Evolutionary conservation across 2,113 vertebrate species (phyloP).

Genomic region (Coptodon rendalli): DNA sequence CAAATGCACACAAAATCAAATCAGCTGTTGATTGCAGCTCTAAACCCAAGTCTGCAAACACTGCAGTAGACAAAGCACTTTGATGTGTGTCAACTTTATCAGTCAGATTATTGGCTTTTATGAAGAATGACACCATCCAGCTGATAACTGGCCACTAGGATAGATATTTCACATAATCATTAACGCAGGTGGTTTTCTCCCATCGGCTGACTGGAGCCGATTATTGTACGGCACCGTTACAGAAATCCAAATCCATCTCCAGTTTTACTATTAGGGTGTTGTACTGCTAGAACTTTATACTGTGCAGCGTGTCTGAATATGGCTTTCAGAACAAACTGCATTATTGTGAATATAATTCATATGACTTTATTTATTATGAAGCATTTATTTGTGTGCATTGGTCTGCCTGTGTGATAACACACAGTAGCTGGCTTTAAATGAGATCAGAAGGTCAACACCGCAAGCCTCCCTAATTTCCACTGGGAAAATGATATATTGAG

Average conservation of each 20-base stretch:
- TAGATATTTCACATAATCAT: constrained; percentile 17
- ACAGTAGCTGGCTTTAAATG: neutral
- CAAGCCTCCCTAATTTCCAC: neutral
- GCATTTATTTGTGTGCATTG: neutral
- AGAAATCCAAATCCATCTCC: neutral
- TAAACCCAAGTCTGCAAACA: neutral
- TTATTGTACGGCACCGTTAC: neutral
- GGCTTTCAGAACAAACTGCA: neutral
- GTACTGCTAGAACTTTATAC: neutral
- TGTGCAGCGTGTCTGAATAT: rapidly evolving
- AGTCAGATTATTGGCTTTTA: neutral
- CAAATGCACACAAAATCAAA: neutral
- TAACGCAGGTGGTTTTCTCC: neutral
- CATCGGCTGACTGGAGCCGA: neutral
- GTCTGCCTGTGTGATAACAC: neutral
- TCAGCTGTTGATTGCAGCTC: neutral
- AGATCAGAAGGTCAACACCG: neutral
- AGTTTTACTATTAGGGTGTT: neutral
- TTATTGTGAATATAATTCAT: neutral
- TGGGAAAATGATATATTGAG: neutral
- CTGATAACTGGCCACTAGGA: neutral
- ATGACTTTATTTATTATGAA: neutral
- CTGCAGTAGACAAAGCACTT: neutral
- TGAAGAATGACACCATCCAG: neutral
- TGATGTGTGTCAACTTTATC: neutral